Evolutionary conservation across 2,888 invertebrate genomes (phyloP).

Genomic region (Pomacea canaliculata): DNA sequence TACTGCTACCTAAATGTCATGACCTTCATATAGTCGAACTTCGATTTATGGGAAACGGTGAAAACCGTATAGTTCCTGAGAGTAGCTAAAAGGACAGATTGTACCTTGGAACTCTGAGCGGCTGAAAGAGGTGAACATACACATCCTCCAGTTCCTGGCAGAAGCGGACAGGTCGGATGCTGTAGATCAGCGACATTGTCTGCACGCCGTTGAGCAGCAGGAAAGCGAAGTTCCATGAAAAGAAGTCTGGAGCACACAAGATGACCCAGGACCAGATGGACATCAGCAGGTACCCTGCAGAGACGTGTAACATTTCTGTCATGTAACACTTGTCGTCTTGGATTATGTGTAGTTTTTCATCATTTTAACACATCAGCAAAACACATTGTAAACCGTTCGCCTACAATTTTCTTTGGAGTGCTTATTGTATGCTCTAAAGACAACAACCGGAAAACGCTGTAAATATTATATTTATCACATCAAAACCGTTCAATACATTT

Average conservation of each 20-base stretch:
- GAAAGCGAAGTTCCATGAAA: constrained; percentile 89
- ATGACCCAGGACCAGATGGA: constrained; percentile 92
- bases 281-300: constrained; percentile 82
- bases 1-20: too few relatives aligned
- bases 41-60: too few relatives aligned
- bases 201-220: constrained; percentile 85
- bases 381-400: neutral
- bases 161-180: constrained; percentile 86
- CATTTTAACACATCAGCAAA: neutral
- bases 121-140: constrained; percentile 83
- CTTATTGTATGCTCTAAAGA: too few relatives aligned
- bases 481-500: too few relatives aligned
- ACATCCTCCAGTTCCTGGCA: constrained; percentile 86
- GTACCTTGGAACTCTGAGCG: constrained; percentile 77
- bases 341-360: neutral
- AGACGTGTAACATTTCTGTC: neutral
- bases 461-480: too few relatives aligned
- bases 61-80: too few relatives aligned
- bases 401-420: neutral
- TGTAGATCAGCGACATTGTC: constrained; percentile 84
- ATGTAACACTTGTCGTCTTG: too few relatives aligned
- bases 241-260: constrained; percentile 87
- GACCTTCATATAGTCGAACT: too few relatives aligned
- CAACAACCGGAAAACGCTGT: too few relatives aligned
- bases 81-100: neutral